Conservation (phyloP, 1,140 invertebrate species). For the Solenopsis invicta region DNA sequence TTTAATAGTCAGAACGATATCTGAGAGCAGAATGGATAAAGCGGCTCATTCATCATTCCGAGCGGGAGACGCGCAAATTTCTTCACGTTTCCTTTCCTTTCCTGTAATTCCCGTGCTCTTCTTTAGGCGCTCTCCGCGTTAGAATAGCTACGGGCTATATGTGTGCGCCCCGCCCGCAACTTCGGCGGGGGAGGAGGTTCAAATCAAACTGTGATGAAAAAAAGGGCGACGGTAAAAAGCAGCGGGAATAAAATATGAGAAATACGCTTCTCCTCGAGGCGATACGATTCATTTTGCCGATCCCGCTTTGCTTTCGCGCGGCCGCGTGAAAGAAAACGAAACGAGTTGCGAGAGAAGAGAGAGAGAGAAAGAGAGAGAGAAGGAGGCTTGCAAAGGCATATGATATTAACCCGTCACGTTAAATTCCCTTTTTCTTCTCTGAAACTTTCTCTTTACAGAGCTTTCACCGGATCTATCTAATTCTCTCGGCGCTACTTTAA, state of each 20-base stretch:
- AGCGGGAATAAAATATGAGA: constrained; percentile 72
- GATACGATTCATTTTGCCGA: constrained; percentile 60
- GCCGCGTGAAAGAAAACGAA: constrained; percentile 34
- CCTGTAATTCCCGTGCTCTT: constrained; percentile 46
- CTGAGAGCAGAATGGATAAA: constrained; percentile 58
- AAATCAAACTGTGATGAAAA: constrained; percentile 70
- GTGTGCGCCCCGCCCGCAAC: constrained; percentile 18
- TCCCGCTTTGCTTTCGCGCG: constrained; percentile 39
- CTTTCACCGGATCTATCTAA: not conserved
- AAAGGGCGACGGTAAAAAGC: constrained; percentile 37
- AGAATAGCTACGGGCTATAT: constrained; percentile 33
- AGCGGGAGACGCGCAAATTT: constrained; percentile 63
- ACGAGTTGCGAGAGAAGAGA: not conserved
- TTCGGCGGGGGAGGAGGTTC: constrained; percentile 30
- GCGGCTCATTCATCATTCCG: constrained; percentile 61
- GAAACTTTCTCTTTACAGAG: constrained; percentile 16
- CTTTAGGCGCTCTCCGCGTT: constrained; percentile 37
- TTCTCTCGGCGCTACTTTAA: not conserved
- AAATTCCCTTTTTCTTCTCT: constrained; percentile 18
- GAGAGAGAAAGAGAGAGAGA: constrained; percentile 5
- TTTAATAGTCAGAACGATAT: constrained; percentile 43
- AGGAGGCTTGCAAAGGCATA: not conserved
- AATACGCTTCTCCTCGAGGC: constrained; percentile 68
- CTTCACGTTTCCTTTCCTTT: constrained; percentile 55
- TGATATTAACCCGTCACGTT: constrained; percentile 56